A percentile compares a stretch with the other conserved stretches of the same genome.
Evolutionary conservation across 2,888 invertebrate genomes (phyloP).

Genomic region (Pachydiplax longipennis): DNA sequence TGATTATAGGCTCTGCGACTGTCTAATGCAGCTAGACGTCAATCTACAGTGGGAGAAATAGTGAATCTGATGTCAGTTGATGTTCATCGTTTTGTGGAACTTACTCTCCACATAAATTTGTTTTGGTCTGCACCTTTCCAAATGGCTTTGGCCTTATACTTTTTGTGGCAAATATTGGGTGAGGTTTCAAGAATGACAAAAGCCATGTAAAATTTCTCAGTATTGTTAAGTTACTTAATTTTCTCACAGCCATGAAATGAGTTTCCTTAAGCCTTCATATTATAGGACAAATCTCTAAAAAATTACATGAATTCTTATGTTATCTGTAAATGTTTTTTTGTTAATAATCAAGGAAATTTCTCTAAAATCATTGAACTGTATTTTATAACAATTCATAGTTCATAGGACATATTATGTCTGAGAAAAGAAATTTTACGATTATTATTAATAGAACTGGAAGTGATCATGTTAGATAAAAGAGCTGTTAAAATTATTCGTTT

Average conservation of each 20-base stretch:
- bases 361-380: no score
- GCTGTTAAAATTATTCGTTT: no score
- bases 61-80: slow-evolving; percentile 93
- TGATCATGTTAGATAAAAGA: no score
- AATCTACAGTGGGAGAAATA: slow-evolving; percentile 88
- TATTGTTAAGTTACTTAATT: not conserved
- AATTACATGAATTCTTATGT: not conserved
- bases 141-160: slow-evolving; percentile 83
- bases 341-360: no score
- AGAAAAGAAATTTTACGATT: no score
- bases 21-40: slow-evolving; percentile 80
- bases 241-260: not conserved
- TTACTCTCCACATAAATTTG: slow-evolving; percentile 85
- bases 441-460: no score
- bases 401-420: no score
- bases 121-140: slow-evolving; percentile 92
- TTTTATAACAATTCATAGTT: no score
- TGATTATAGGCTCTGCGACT: slow-evolving; percentile 67
- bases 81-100: slow-evolving; percentile 85
- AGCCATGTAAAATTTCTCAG: not conserved
- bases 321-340: no score
- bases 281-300: not conserved
- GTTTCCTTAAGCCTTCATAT: not conserved
- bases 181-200: slow-evolving; percentile 7
- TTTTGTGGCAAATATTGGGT: slow-evolving; percentile 84